phyloP scores from a whole-genome alignment of 2,888 invertebrate genomes.

The Rhamnusium bicolor region DNA sequence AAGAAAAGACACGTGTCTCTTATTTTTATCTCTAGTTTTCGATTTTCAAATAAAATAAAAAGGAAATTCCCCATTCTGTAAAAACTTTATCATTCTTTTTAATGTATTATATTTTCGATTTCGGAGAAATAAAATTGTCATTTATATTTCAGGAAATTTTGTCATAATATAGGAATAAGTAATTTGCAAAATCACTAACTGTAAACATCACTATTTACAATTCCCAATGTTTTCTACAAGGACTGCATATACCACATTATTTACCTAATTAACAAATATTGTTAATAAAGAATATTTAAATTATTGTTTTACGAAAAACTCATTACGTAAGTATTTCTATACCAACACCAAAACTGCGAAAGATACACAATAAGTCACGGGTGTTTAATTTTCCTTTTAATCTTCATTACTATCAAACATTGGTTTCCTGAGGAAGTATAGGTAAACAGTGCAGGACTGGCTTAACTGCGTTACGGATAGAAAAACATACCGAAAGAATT shows the following conservation, averaged over 20 bases:
- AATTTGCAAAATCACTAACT: neutral
- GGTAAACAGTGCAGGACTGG: neutral
- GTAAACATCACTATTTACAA: constrained; percentile 8
- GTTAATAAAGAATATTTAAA: neutral
- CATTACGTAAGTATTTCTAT: neutral
- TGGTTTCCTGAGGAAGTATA: constrained; percentile 53
- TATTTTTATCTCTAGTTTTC: no score
- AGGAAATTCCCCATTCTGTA: no score
- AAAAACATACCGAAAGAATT: no score
- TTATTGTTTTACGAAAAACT: constrained; percentile 3
- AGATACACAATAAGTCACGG: constrained; percentile 52
- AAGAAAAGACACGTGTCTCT: no score
- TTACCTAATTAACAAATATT: constrained; percentile 10
- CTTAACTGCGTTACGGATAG: neutral
- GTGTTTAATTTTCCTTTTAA: constrained; percentile 48
- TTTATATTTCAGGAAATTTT: no score
- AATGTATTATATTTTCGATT: no score
- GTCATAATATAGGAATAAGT: neutral
- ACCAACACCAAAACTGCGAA: neutral
- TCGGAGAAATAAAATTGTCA: no score
- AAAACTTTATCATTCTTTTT: no score
- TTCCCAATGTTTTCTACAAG: neutral
- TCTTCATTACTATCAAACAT: constrained; percentile 53
- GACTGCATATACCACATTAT: constrained; percentile 10
- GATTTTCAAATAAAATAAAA: no score